These are phyloP conservation scores for Mechanitis messenoides DNA, from an alignment of 2,888 invertebrate genomes.

Conservation along the genomic window DNA sequence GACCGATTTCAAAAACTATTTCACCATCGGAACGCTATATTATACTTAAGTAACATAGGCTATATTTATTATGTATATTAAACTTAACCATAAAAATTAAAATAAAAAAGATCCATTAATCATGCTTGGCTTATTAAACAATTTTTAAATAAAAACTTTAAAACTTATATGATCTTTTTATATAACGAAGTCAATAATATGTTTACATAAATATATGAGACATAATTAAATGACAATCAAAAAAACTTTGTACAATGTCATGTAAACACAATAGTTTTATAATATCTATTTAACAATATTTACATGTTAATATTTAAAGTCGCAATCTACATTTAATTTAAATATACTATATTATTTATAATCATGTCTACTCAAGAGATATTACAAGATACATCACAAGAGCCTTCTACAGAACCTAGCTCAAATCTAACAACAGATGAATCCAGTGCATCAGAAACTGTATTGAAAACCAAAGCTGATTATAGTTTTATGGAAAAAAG, in stretches of 20 bases:
- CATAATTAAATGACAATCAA: slow-evolving; percentile 3
- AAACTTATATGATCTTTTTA: background rate
- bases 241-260: background rate
- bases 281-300: background rate
- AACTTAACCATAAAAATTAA: no score
- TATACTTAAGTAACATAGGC: no score
- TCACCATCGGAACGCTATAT: no score
- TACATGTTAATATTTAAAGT: no score
- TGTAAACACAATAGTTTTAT: no score
- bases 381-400: slow-evolving; percentile 8
- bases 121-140: no score
- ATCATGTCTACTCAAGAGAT: background rate
- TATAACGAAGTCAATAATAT: slow-evolving; percentile 8
- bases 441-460: slow-evolving; percentile 31
- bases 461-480: slow-evolving; percentile 33
- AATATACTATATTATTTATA: slow-evolving; percentile 5
- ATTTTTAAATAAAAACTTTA: no score
- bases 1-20: no score
- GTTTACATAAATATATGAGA: background rate
- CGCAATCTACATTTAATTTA: background rate
- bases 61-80: no score
- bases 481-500: slow-evolving; percentile 54
- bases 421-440: slow-evolving; percentile 19
- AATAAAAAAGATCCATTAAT: no score
- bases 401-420: slow-evolving; percentile 16